Evolutionary conservation across 2,888 invertebrate genomes (phyloP).

Genomic region (Lasioglossum figueresi): DNA sequence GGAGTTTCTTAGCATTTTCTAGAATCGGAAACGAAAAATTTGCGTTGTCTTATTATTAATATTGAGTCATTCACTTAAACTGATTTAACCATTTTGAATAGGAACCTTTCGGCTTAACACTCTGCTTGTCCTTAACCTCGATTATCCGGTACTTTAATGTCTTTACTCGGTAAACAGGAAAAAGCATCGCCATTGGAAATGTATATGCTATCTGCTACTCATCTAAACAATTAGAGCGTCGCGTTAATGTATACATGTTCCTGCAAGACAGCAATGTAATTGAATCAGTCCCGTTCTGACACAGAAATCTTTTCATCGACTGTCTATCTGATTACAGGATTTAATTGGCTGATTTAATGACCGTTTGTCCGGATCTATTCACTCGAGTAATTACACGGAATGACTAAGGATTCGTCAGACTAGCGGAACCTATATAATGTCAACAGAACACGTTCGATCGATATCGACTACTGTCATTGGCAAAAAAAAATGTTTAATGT

Average conservation of each 20-base stretch:
- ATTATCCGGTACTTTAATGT: not conserved
- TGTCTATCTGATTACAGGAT: conserved; percentile 14
- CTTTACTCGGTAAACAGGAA: not conserved
- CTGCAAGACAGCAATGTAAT: not conserved
- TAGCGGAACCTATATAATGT: not conserved
- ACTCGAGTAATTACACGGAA: conserved; percentile 1
- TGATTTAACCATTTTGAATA: not conserved
- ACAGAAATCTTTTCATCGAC: not conserved
- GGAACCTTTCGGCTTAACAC: not conserved
- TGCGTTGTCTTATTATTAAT: too few species aligned
- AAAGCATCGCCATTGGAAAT: not conserved
- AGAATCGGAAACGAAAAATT: too few species aligned
- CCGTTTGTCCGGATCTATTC: not conserved
- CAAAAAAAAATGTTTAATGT: too few species aligned
- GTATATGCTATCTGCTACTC: not conserved
- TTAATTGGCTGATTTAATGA: conserved; percentile 3
- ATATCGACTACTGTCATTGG: not conserved
- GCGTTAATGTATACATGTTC: not conserved
- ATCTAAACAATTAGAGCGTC: conserved; percentile 1
- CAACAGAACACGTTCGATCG: not conserved
- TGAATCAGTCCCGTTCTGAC: not conserved
- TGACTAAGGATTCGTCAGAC: not conserved
- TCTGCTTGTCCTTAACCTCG: not conserved
- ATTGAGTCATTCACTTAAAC: too few species aligned
- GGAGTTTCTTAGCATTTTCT: too few species aligned